Base-by-base conservation (phyloP, 1,140 invertebrate species). In the Nomia melanderi region DNA sequence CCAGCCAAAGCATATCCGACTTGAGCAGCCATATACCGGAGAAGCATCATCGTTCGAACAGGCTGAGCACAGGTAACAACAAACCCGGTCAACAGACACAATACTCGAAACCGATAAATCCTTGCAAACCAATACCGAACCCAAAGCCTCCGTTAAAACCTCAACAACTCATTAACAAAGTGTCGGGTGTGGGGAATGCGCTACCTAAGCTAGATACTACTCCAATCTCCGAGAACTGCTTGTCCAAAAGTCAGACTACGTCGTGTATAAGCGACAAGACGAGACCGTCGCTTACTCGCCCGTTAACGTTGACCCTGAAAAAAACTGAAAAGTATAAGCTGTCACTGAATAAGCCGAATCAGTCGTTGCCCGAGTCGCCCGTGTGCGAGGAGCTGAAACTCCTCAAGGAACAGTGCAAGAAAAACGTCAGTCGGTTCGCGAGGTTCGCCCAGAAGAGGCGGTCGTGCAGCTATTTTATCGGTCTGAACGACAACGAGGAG, bases 1-100 rank as follows among this genome's bases (percentile, higher is more conserved):
- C 95, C 77, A 97, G 96, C 91, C 97, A 97, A 90, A 96, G 95
- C 86, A 96, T 96, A 74, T 94, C 95, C 72, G 96, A 97, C 88
- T 90, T 97, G 41, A 95, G 94, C 86, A 92, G 93, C 78, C 92
- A 94, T 79, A 90, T 94, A 29, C 93, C 94, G 1, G 93, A 94
- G 79, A 92, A 93, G 76, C 94, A 94, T 88, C 90, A 90, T 60
- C 90, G 90, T 50, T 86, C 88, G 54, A 89, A 85, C 29, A 85
- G 89, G 64, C 77, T 90, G 8, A 88, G 84, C 54, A 90, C 90
- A 92, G 91, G 91, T 91, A 92, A 92, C 81, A 91, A 91, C 80
- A 90, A 84, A 83, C 67, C 74, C 29, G 70, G 74, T 75, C 88
- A 89, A 57, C 70, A 82, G 56, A 76, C 84, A 78, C 78, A 93